Percentiles rank a stretch among this genome's conserved stretches.
These are phyloP conservation scores for Psittacara wagleri DNA, from an alignment of 2,113 vertebrate genomes.

Conservation along the genomic window DNA sequence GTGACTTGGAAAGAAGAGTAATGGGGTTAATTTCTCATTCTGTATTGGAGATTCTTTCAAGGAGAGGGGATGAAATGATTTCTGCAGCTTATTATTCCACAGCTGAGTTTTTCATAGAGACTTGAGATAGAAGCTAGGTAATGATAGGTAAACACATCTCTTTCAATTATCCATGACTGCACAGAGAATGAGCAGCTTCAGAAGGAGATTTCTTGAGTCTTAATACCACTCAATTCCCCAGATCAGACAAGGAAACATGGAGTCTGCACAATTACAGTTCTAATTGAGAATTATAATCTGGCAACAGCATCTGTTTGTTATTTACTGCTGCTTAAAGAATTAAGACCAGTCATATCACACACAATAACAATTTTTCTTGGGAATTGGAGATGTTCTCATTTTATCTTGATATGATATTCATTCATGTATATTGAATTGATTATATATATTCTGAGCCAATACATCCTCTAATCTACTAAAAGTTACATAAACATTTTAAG, in stretches of 20 bases:
- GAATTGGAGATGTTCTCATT: neutral
- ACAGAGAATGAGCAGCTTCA: slow-evolving; percentile 13
- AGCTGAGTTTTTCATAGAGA: neutral
- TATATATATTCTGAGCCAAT: slow-evolving; percentile 1
- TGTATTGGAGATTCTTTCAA: slow-evolving; percentile 3
- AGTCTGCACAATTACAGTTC: neutral
- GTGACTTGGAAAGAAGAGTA: neutral
- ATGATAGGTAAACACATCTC: slow-evolving; percentile 10
- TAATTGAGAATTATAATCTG: slow-evolving; percentile 43
- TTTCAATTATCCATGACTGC: neutral
- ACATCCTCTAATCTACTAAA: slow-evolving; percentile 25
- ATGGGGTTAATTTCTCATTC: slow-evolving; percentile 47
- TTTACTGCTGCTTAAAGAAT: slow-evolving; percentile 50
- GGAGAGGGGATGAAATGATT: neutral
- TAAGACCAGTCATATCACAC: neutral
- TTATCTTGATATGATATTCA: slow-evolving; percentile 24
- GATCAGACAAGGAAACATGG: neutral
- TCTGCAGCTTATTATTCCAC: neutral
- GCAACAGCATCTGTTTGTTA: slow-evolving; percentile 37
- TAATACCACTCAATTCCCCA: neutral
- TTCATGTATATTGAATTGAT: slow-evolving; percentile 34
- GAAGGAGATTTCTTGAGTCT: neutral
- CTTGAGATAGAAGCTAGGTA: neutral
- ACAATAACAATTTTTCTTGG: neutral
- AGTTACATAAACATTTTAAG: slow-evolving; percentile 26